Evolutionary conservation across 2,797 vertebrate genomes (phyloP), one percentile per base, ranked within the genome.

Genomic region (Emydoidea blandingii): DNA sequence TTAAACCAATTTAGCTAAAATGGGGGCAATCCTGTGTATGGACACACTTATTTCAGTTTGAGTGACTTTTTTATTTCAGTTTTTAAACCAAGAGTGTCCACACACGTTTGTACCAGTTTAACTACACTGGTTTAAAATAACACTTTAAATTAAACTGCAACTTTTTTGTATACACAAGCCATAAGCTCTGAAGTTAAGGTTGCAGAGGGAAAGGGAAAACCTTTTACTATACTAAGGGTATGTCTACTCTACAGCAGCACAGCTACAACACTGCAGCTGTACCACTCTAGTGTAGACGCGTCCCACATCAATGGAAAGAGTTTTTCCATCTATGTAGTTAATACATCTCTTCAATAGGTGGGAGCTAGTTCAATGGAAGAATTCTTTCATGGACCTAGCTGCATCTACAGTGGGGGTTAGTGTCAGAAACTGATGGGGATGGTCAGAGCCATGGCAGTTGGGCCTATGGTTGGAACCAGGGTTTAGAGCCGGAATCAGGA

Each of bases 1-100:
- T 93, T 92, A 94, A 91, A 89, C n/a, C 10, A 12, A 34, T 49
- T 53, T 49, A 23, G n/a, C 15, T 79, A 82, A 65, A 92, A 88
- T 12, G 54, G 74, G 29, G 92, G 41, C 53, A 56, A 68, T 56
- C 49, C 12, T 91, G 52, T 91, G 93, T 91, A 47, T 16, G 87
- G 29, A 74, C 47, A 74, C 12, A 56, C 12, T 47, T 10, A 31
- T 5, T 59, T 84, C 83, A 79, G 41, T 12, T 62, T 37, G 31
- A 12, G 37, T 62, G 49, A 85, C 0, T 1, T 53, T 65, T 65
- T 34, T 9, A 68, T 21, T 9, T 1, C 2, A 87, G 23, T 52
- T 91, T 54, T 47, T 79, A 68, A 65, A 88, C 91, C 72, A 91
- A 49, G 56, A 81, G 9, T 0, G 6, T 62, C 93, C 34, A 79